Base-by-base conservation (phyloP, 2,113 vertebrate genomes). In the Oncorhynchus gorbuscha region DNA sequence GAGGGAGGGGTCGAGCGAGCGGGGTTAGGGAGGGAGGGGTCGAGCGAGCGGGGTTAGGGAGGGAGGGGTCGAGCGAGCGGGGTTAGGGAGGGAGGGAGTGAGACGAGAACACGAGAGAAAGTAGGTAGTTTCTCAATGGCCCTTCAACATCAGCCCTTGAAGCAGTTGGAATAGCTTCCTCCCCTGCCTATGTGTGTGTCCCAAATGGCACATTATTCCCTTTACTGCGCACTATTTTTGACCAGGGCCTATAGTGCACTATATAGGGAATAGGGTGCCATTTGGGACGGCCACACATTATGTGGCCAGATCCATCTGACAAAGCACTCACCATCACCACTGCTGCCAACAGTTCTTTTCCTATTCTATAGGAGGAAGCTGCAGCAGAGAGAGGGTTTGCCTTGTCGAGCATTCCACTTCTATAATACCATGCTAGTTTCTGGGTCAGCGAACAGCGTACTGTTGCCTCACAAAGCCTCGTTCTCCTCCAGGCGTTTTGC, bases 261-360 rank as follows among this genome's bases (percentile, higher is more conserved):
- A 39, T 39, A 9, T 39, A 45, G 39, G 2, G 39, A 11, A 11
- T 45, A 45, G 39, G 39, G 39, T 9, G 39, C 39, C 39, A 45
- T 45, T 45, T 45, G 39, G 39, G 39, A 45, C 39, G 6, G 39
- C 11, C 39, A 9, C 39, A 45, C 39, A 11, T 45, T 55, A 55
- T 16, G 16, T 18, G 49, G 14, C 49, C 49, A 14, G 12, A 14
- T 55, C 49, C 72, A 75, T 80, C 71, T 74, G 79, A 61, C 77
- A 7, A 82, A 78, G 66, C 28, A 39, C 59, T 87, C 65, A 61
- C 62, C 32, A 70, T 66, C 59, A 69, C 76, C 76, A 30, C 59
- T 32, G 8, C 22, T 59, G 24, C n/a, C 26, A 65, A 39, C 22
- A 24, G 0, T 16, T 64, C 2, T 49, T 30, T 39, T 68, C 12